Evolutionary conservation across 1,140 invertebrate genomes (phyloP), one percentile per base, ranked within the genome.

Genomic region (Drosophila truncata): DNA sequence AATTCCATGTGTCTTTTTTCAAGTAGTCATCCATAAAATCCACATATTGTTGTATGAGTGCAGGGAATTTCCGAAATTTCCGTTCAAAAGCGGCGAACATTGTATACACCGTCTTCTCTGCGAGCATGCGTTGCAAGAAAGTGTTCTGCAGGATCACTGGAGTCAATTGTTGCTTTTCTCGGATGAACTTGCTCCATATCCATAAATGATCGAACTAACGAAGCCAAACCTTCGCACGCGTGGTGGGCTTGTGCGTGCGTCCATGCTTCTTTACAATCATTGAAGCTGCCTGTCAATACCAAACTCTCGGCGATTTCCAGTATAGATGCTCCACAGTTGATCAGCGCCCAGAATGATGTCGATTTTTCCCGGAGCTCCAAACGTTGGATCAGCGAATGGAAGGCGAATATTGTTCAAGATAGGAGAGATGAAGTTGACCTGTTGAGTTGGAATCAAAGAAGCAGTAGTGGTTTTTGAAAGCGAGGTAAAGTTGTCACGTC

Each of bases 121-220:
- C 25, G 44, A 23, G 25, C 13, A 16, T 52, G 57, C 33, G 41
- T 44, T 52, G 39, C 57, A n/a, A n/a, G n/a, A n/a, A 41, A 35
- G 25, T 57, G 20, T 23, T 35, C 18, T 54, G 50, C 31, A 35
- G 50, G 18, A 54, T 54, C 50, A 54, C 31, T 35, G 31, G 7
- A 33, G 7, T 54, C 31, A 9, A 35, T 54, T 14, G 31, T 35
- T 14, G 31, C 13, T 35, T 35, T 54, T 2, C 2, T 20, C 11
- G n/a, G n/a, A 52, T n/a, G 50, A 11, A 52, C 11, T 29, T 29
- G 3, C 8, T 29, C 29, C 29, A 29, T 29, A 29, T 29, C 29
- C 29, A 29, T 29, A 8, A 29, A 29, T 29, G 29, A 29, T 29
- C 29, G 29, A 29, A 29, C 29, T 29, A 29, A 29, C 29, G 29